Conservation (phyloP, 2,113 vertebrate species). For the Pelusios castaneus region DNA sequence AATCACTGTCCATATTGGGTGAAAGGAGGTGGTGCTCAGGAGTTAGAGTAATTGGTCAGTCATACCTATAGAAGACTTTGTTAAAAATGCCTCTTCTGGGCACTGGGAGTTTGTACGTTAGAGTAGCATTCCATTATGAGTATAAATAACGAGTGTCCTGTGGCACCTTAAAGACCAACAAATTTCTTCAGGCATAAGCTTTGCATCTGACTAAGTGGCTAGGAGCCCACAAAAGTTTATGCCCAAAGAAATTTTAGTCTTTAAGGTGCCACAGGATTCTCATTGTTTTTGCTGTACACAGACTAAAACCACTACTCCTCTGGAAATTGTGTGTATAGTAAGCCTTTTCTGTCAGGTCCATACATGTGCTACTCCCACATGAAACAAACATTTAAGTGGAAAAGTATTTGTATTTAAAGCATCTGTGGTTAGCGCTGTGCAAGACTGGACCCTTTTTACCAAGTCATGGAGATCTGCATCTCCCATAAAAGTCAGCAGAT, state of each 20-base stretch:
- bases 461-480: neutral
- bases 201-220: too few relatives aligned
- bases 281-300: too few relatives aligned
- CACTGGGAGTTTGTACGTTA: neutral
- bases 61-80: neutral
- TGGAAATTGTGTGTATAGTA: neutral
- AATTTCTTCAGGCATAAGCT: too few relatives aligned
- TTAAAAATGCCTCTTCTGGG: neutral
- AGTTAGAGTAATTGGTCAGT: neutral
- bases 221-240: too few relatives aligned
- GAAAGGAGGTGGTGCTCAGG: neutral
- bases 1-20: neutral
- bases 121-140: neutral
- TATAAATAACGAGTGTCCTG: too few relatives aligned
- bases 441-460: neutral
- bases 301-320: too few relatives aligned
- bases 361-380: neutral
- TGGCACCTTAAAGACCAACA: too few relatives aligned
- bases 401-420: neutral
- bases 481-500: rapidly evolving
- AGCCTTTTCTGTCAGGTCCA: neutral
- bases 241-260: too few relatives aligned
- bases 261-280: too few relatives aligned
- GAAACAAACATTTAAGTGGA: neutral
- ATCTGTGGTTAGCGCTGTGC: neutral